phyloP scores from a whole-genome alignment of 1,140 invertebrate genomes.

The Hypsibius dujardini region DNA sequence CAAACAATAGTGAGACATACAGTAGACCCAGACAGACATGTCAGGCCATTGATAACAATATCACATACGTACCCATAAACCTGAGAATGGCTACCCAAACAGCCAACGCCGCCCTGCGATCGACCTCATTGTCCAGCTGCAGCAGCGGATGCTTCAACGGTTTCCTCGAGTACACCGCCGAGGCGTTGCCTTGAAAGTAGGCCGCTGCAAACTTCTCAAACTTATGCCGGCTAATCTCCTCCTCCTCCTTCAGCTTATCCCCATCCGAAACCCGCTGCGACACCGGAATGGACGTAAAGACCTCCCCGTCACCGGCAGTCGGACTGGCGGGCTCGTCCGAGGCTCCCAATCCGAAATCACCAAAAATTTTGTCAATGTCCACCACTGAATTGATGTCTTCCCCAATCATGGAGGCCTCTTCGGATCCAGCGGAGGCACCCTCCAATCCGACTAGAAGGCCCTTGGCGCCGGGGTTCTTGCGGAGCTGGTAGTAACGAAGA shows the following conservation, averaged over 20 bases:
- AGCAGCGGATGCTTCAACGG: slow-evolving; percentile 80
- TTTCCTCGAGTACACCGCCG: slow-evolving; percentile 77
- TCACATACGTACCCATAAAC: slow-evolving; percentile 52
- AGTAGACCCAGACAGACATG: no score
- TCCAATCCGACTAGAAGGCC: neutral
- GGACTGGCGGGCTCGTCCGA: slow-evolving; percentile 20
- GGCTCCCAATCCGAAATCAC: slow-evolving; percentile 25
- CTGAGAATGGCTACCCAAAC: slow-evolving; percentile 92
- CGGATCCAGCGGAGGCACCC: neutral
- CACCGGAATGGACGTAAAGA: slow-evolving; percentile 22
- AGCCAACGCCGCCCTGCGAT: slow-evolving; percentile 90
- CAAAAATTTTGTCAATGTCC: slow-evolving; percentile 14
- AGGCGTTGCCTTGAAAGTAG: slow-evolving; percentile 89
- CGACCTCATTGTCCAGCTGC: slow-evolving; percentile 77
- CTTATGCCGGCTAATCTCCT: slow-evolving; percentile 87
- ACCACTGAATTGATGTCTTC: neutral
- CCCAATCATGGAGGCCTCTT: slow-evolving; percentile 72
- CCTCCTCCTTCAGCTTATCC: slow-evolving; percentile 51
- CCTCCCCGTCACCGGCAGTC: no score
- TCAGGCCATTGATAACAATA: neutral
- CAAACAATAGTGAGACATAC: no score
- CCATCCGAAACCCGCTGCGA: slow-evolving; percentile 38
- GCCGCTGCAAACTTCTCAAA: slow-evolving; percentile 96
- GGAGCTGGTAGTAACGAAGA: slow-evolving; percentile 65
- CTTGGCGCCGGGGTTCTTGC: slow-evolving; percentile 28